phyloP scores from a whole-genome alignment of 2,113 vertebrate genomes.

The Onychostruthus taczanowskii region DNA sequence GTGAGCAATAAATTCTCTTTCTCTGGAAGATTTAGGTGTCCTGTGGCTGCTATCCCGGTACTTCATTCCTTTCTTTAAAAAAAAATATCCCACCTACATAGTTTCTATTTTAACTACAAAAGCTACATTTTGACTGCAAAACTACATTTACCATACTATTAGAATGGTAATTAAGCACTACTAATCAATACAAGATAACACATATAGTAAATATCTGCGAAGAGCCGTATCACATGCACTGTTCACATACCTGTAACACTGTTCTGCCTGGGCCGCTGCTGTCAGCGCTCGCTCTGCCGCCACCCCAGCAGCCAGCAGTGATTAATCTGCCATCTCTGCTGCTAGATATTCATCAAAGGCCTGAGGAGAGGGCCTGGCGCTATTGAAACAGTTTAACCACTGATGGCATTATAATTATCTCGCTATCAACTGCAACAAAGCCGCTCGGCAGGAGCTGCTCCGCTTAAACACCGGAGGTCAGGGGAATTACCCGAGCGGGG shows the following conservation, averaged over 20 bases:
- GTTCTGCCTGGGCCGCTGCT: not conserved
- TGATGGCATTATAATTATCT: slow-evolving; percentile 58
- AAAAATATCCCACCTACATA: too few relatives aligned
- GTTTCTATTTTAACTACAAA: too few relatives aligned
- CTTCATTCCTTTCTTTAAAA: too few relatives aligned
- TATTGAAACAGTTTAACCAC: slow-evolving; percentile 40
- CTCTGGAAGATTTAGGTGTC: too few relatives aligned
- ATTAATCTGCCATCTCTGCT: not conserved
- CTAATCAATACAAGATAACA: too few relatives aligned
- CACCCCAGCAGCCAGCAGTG: not conserved
- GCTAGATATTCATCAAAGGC: slow-evolving; percentile 13
- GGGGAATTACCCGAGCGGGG: not conserved
- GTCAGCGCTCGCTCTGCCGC: not conserved
- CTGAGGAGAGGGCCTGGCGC: not conserved
- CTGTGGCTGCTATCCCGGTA: too few relatives aligned
- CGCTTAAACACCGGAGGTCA: slow-evolving; percentile 1
- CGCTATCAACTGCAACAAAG: slow-evolving; percentile 48
- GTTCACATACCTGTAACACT: not conserved
- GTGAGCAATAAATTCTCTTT: too few relatives aligned
- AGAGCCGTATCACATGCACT: too few relatives aligned
- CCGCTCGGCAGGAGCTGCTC: slow-evolving; percentile 27
- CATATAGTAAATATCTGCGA: too few relatives aligned
- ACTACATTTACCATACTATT: too few relatives aligned
- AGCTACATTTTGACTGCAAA: too few relatives aligned
- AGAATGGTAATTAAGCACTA: too few relatives aligned